Conservation (phyloP, 2,888 invertebrate genomes). For the Andrena bicolor region DNA sequence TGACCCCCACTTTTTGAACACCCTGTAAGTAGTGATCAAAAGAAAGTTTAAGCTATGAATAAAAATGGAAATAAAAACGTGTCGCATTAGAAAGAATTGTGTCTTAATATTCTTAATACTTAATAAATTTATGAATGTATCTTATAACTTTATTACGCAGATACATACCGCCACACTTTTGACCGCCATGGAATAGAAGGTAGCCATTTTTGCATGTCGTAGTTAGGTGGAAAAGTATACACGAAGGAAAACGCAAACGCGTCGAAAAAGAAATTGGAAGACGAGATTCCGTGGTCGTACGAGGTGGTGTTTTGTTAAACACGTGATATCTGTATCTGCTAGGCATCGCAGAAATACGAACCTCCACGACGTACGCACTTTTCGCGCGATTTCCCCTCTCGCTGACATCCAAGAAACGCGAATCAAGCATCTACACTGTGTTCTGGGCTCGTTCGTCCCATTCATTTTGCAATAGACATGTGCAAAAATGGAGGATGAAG, state of each 20-base stretch:
- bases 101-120: no score
- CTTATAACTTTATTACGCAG: no score
- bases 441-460: neutral
- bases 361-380: slow-evolving; percentile 69
- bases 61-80: no score
- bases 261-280: slow-evolving; percentile 23
- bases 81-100: no score
- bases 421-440: neutral
- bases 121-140: no score
- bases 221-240: neutral
- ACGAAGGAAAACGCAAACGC: slow-evolving; percentile 18
- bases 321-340: slow-evolving; percentile 66
- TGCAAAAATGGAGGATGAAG: no score
- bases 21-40: no score
- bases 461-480: neutral
- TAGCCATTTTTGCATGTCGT: no score
- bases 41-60: no score
- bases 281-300: slow-evolving; percentile 28
- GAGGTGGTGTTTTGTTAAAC: slow-evolving; percentile 59
- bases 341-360: slow-evolving; percentile 68
- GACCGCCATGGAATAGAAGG: no score
- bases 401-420: slow-evolving; percentile 11
- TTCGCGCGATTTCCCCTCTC: slow-evolving; percentile 56
- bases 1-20: no score
- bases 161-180: no score